phyloP scores from a whole-genome alignment of 1,140 invertebrate genomes.

The Apis dorsata region DNA sequence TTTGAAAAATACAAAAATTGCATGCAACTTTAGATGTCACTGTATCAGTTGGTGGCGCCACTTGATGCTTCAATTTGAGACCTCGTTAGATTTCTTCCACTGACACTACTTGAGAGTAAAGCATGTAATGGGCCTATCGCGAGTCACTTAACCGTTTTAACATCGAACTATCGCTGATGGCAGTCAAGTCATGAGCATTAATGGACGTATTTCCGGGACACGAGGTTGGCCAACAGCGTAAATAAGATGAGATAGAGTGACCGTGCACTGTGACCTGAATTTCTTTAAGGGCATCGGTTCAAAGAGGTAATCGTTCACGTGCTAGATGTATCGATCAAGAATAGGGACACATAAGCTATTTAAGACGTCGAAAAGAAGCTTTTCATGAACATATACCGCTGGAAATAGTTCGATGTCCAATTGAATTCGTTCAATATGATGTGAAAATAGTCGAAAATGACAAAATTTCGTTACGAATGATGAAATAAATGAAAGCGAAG shows the following conservation, averaged over 20 bases:
- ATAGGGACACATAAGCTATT: not conserved
- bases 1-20: too few species aligned
- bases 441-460: not conserved
- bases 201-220: slow-evolving; percentile 55
- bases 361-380: slow-evolving; percentile 12
- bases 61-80: not conserved
- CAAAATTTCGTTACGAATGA: too few species aligned
- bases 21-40: not conserved
- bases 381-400: not conserved
- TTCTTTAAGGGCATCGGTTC: slow-evolving; percentile 11
- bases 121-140: slow-evolving; percentile 53
- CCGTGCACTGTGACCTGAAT: slow-evolving; percentile 33
- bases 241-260: slow-evolving; percentile 1
- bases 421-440: slow-evolving; percentile 3
- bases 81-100: not conserved
- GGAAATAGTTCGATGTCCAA: not conserved
- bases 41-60: not conserved
- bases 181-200: slow-evolving; percentile 42
- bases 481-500: too few species aligned
- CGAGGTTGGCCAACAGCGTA: not conserved
- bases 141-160: slow-evolving; percentile 38
- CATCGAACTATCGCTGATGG: slow-evolving; percentile 20
- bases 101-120: slow-evolving; percentile 28
- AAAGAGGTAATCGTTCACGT: not conserved
- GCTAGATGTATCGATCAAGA: not conserved